phyloP scores from a whole-genome alignment of 2,113 vertebrate species.

The Anseranas semipalmata region DNA sequence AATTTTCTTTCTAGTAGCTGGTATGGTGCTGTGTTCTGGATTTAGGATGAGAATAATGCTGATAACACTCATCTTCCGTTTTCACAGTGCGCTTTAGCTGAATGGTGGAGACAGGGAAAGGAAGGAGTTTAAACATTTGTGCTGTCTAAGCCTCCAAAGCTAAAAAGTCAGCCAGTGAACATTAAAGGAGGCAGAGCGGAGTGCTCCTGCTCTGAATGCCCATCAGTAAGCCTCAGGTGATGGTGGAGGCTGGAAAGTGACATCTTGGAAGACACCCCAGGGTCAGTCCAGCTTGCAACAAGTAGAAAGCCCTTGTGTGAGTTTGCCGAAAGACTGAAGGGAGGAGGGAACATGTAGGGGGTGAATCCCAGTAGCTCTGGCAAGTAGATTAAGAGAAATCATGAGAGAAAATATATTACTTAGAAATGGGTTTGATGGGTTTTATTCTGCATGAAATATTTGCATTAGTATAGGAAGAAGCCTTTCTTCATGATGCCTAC shows the following conservation, averaged over 20 bases:
- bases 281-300: neutral
- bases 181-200: neutral
- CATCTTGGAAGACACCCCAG: rapidly evolving
- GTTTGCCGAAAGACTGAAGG: neutral
- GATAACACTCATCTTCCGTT: neutral
- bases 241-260: neutral
- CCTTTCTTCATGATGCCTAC: neutral
- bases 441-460: neutral
- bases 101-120: neutral
- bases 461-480: neutral
- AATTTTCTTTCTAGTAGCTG: no score
- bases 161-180: neutral
- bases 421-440: neutral
- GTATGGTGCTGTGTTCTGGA: no score
- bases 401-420: neutral
- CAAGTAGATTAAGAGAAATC: neutral
- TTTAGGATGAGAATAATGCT: no score
- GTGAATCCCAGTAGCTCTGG: neutral
- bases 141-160: neutral
- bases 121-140: neutral
- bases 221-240: neutral
- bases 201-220: neutral
- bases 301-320: neutral
- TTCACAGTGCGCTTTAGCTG: neutral
- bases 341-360: neutral